Conservation (phyloP, 2,797 vertebrate species). For the Acanthis flammea region DNA sequence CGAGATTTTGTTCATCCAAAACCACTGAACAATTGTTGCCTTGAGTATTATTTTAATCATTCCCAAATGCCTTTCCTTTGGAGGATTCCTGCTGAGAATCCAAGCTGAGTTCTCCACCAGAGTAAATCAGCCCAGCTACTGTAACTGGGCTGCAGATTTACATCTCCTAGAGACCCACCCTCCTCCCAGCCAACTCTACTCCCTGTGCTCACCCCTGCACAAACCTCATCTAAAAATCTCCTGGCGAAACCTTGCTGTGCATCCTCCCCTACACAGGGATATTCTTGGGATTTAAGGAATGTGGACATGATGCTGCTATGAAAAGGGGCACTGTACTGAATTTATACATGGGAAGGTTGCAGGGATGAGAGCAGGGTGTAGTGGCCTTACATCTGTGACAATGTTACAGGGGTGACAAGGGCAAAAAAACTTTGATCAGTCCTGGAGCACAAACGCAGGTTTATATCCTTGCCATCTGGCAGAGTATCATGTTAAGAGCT, state of each 20-base stretch:
- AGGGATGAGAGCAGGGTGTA: background rate
- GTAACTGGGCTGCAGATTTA: background rate
- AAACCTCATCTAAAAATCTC: background rate
- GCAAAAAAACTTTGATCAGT: slow-evolving; percentile 59
- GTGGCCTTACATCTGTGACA: slow-evolving; percentile 41
- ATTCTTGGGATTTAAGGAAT: slow-evolving; percentile 60
- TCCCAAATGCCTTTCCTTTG: background rate
- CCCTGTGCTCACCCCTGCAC: rapidly evolving
- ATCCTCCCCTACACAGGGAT: slow-evolving; percentile 23
- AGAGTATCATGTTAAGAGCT: slow-evolving; percentile 64
- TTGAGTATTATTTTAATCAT: background rate
- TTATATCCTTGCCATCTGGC: slow-evolving; percentile 70
- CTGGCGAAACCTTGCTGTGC: background rate
- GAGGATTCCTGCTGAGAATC: background rate
- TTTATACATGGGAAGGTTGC: background rate
- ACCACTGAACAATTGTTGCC: background rate
- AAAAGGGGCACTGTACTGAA: slow-evolving; percentile 30
- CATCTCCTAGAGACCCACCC: background rate
- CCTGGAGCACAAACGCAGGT: slow-evolving; percentile 55
- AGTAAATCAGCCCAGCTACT: background rate
- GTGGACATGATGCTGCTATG: background rate
- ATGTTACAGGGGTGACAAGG: slow-evolving; percentile 54
- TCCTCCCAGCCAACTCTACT: background rate
- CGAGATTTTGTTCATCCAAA: background rate
- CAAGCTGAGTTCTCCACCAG: background rate